Conservation (phyloP, 2,113 vertebrate genomes). For the Crotalus tigris region DNA sequence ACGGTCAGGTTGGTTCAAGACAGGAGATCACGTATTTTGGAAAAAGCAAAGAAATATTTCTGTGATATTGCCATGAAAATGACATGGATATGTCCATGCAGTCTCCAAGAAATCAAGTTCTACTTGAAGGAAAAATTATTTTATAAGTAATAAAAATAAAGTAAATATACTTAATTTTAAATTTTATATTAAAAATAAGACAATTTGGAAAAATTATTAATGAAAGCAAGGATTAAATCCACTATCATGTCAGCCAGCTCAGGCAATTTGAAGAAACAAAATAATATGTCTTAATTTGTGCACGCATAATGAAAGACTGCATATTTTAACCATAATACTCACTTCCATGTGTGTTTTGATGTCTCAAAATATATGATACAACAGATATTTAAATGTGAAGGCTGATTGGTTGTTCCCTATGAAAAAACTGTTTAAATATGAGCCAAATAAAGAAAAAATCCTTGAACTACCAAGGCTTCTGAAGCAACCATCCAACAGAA, state of each 20-base stretch:
- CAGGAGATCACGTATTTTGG: not conserved
- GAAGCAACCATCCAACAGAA: constrained; percentile 34
- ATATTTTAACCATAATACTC: constrained; percentile 48
- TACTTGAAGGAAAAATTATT: not conserved
- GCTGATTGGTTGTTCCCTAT: constrained; percentile 54
- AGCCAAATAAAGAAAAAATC: constrained; percentile 26
- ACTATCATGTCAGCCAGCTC: not conserved
- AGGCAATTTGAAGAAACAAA: not conserved
- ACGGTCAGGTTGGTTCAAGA: not conserved
- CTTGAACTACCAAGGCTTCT: constrained; percentile 39
- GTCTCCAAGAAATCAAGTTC: not conserved
- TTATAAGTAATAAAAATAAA: not conserved
- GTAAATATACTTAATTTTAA: not conserved
- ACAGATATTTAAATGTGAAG: constrained; percentile 39
- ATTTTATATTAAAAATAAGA: not conserved
- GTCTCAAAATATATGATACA: constrained; percentile 54
- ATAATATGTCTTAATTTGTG: constrained; percentile 14
- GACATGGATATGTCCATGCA: not conserved
- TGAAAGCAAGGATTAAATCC: not conserved
- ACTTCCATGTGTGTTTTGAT: constrained; percentile 41
- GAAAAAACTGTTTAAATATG: constrained; percentile 58
- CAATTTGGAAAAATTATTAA: not conserved
- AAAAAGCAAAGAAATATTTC: not conserved
- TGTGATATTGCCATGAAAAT: not conserved
- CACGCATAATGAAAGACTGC: constrained; percentile 55